Base-by-base conservation (phyloP, 2,888 invertebrate species). In the Xylocampa areola region DNA sequence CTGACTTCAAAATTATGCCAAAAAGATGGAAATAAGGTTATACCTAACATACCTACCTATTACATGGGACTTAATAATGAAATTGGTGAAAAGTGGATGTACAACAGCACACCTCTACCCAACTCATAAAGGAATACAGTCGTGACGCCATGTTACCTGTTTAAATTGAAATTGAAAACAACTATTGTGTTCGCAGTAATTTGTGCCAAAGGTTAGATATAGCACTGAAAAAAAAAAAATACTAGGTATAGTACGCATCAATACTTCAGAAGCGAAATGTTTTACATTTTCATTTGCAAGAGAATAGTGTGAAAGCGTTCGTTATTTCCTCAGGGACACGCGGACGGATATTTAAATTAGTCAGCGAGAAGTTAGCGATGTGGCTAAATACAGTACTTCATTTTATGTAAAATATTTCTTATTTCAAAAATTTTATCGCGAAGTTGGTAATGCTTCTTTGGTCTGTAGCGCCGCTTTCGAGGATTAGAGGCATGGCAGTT, bases 291-390 rank as follows among this genome's bases (percentile, higher is more conserved):
- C 41, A 65, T 65, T 53, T 43, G 16, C 27, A 17, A 29, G 25
- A 32, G 30, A 52, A 52, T 63, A 67, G 63, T 67, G 43, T 37
- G 29, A 63, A 63, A 39, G 35, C 49, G 25, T 51, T 33, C 45
- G 55, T 58, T 52, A 67, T 67, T 67, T 67, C 67, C 67, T 58
- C 16, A 0, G 58, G 49, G 67, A 67, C 19, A 57, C 30, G 27
- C 49, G 43, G 52, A 43, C 49, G 35, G 47, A 63, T 58, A 58
- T 66, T 68, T 51, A 68, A 68, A 68, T 64, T 64, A 64, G 64
- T 48, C 47, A 37, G 49, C 48, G 52, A 62, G 36, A 57, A 66
- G 55, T 66, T 55, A 32, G 30, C 30, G 14, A 32, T 35, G 49
- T 43, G 37, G 40, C 61, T 43, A 37, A 50, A 60, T 52, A 32